Evolutionary conservation across 1,140 invertebrate genomes (phyloP).

Genomic region (Lethrus apterus): DNA sequence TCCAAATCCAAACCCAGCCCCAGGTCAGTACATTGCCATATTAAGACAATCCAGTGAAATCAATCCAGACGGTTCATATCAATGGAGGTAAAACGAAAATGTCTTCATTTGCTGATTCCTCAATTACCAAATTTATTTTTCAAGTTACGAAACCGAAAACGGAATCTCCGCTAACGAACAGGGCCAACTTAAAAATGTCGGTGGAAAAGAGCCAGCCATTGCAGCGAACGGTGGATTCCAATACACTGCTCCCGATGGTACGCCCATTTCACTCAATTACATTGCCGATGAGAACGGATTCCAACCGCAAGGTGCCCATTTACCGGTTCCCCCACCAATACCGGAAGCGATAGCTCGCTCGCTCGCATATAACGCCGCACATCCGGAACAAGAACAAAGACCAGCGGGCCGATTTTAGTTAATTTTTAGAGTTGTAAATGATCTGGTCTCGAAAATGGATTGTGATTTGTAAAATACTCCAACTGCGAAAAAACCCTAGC

Average conservation of each 20-base stretch:
- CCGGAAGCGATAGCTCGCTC: conserved; percentile 36
- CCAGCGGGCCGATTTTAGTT: conserved; percentile 2
- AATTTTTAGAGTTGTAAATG: too few species aligned
- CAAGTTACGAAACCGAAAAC: conserved; percentile 49
- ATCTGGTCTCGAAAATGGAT: too few species aligned
- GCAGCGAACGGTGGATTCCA: conserved; percentile 37
- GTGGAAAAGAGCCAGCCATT: conserved; percentile 40
- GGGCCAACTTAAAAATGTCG: conserved; percentile 30
- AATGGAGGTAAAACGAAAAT: conserved; percentile 16
- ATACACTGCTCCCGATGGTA: conserved; percentile 46
- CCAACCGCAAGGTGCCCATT: conserved; percentile 43
- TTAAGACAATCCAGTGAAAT: conserved; percentile 8
- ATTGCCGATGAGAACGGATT: conserved; percentile 50
- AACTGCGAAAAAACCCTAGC: too few species aligned
- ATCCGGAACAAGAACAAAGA: conserved; percentile 28
- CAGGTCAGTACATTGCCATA: conserved; percentile 9
- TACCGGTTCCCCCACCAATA: conserved; percentile 51
- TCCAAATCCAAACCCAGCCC: conserved; percentile 3
- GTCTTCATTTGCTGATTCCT: too few species aligned
- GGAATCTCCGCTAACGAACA: conserved; percentile 45
- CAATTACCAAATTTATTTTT: conserved; percentile 29
- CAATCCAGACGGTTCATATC: conserved; percentile 12
- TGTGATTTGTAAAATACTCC: too few species aligned
- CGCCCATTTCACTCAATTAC: conserved; percentile 43
- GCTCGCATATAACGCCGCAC: conserved; percentile 35